These are phyloP conservation scores for Denticeps clupeoides DNA, from an alignment of 2,797 vertebrate genomes.

Conservation along the genomic window DNA sequence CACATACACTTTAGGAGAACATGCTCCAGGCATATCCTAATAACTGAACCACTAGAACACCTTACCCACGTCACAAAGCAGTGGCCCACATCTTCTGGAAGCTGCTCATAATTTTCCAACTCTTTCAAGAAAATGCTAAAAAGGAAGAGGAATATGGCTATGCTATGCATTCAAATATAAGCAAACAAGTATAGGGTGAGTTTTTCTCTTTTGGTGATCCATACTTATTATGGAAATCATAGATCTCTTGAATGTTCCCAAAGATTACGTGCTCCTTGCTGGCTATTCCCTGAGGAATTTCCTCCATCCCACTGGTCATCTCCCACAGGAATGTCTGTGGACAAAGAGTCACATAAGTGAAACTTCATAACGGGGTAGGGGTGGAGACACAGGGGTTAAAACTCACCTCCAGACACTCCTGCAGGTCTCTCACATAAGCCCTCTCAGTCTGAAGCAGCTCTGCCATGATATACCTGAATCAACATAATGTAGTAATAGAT, in stretches of 20 bases:
- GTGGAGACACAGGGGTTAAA: neutral
- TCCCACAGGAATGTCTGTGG: conserved; percentile 95
- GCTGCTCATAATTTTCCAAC: conserved; percentile 93
- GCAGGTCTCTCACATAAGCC: conserved; percentile 89
- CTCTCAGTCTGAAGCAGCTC: conserved; percentile 93
- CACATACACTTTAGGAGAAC: too few species aligned
- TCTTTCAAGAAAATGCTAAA: conserved; percentile 94
- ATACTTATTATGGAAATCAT: conserved; percentile 93
- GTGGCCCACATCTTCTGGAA: conserved; percentile 94
- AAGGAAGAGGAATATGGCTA: neutral
- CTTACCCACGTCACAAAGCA: conserved; percentile 98
- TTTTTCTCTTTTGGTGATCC: conserved; percentile 21
- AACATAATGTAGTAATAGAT: too few species aligned
- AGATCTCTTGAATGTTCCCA: conserved; percentile 97
- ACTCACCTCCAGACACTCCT: conserved; percentile 91
- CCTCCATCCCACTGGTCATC: conserved; percentile 93
- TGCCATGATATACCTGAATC: conserved; percentile 77
- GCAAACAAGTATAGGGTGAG: neutral
- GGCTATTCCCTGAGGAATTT: conserved; percentile 79
- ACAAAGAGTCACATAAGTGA: conserved; percentile 22
- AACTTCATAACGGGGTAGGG: neutral
- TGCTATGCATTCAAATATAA: neutral
- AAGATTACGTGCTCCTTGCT: conserved; percentile 94
- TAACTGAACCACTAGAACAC: too few species aligned
- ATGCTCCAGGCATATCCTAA: too few species aligned